Evolutionary conservation across 2,888 invertebrate genomes (phyloP).

Genomic region (Erebia palarica): DNA sequence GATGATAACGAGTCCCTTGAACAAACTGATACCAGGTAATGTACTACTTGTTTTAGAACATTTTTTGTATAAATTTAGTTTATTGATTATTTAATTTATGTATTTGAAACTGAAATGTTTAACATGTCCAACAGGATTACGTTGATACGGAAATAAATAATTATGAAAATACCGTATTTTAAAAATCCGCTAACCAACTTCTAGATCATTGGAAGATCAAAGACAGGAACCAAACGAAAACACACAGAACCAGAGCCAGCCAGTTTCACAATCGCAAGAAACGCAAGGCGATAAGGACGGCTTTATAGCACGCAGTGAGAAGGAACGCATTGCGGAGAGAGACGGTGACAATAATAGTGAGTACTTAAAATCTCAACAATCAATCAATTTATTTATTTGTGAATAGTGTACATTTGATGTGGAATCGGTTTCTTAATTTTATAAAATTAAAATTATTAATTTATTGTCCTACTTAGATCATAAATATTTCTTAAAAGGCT

Average conservation of each 20-base stretch:
- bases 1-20: conserved; percentile 37
- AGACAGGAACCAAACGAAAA: conserved; percentile 18
- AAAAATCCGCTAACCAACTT: conserved; percentile 33
- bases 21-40: conserved; percentile 35
- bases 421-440: no score
- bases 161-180: no score
- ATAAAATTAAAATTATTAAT: no score
- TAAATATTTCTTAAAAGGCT: no score
- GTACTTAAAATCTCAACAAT: neutral
- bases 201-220: conserved; percentile 56
- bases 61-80: no score
- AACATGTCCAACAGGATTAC: no score
- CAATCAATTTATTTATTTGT: no score
- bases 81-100: no score
- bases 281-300: neutral
- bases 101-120: no score
- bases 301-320: neutral
- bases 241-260: conserved; percentile 1
- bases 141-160: no score
- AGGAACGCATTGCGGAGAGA: neutral
- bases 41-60: neutral
- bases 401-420: no score
- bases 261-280: conserved; percentile 1
- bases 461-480: no score
- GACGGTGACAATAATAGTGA: conserved; percentile 12